Evolutionary conservation across 2,113 vertebrate species (phyloP), one percentile per base, ranked within the genome.

Genomic region (Psophia crepitans): DNA sequence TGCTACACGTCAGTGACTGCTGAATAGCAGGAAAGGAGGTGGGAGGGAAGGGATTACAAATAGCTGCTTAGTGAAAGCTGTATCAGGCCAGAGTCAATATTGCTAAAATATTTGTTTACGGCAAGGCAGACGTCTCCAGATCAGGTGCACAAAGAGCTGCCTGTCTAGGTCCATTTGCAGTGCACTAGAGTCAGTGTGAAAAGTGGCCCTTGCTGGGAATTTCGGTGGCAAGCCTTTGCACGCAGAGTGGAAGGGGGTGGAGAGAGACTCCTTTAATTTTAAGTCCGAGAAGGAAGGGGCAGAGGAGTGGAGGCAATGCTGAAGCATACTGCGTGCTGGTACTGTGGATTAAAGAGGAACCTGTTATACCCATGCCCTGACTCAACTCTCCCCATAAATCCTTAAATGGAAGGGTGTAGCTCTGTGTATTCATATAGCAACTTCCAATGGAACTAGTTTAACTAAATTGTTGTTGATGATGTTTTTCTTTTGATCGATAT

Each of bases 321-420:
- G 4, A 56, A 80, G 14, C 2, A 3, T 58, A 21, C 58, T 74
- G 46, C 83, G 46, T 0, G 0, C 10, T 83, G 49, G 7, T 49
- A 41, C 41, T n/a, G 20, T n/a, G 27, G 24, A 39, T 43, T 43
- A 37, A 86, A 74, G 43, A 71, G 76, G 69, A 54, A 84, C 11
- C 8, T 35, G 27, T 35, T 35, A 32, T 19, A 27, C 5, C 22
- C 32, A 49, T 57, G 10, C 20, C 28, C 69, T 94, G 30, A 11
- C 33, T 32, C 73, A 89, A 20, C 18, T 71, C 26, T 63, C 61
- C 26, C 39, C n/a, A 56, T 64, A 64, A 70, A 57, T 41, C 39
- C 43, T 73, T 71, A 76, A 66, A 69, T 39, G 33, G 35, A 76
- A 90, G 23, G 37, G 49, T 30, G 14, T 44, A 37, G 22, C 32